Evolutionary conservation across 35 echinoderm and acorn worm genomes (phyloP).

Genomic region (Stichopus chloronotus): DNA sequence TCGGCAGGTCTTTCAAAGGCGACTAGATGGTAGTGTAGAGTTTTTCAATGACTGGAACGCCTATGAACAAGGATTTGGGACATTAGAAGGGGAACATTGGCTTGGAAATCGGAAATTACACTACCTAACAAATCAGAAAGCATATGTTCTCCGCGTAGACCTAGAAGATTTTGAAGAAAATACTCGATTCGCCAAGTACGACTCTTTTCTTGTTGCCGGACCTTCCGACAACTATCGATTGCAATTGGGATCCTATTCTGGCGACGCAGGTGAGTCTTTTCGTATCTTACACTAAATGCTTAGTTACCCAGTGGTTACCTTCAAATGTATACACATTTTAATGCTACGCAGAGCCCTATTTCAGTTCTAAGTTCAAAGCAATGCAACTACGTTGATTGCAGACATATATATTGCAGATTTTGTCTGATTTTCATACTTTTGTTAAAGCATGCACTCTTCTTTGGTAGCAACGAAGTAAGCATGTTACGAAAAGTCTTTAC

Average conservation of each 20-base stretch:
- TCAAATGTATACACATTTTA: not conserved
- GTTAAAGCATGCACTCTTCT: not conserved
- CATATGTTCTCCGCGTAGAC: not conserved
- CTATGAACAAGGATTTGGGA: conserved; percentile 42
- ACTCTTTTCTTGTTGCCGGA: not conserved
- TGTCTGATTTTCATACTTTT: not conserved
- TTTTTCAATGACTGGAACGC: conserved; percentile 14
- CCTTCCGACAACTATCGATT: not conserved
- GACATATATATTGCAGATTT: not conserved
- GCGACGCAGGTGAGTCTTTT: conserved; percentile 8
- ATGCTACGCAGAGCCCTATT: too few relatives aligned
- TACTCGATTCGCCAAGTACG: not conserved
- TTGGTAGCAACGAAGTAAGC: not conserved
- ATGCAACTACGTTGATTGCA: too few relatives aligned
- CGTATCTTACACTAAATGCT: too few relatives aligned
- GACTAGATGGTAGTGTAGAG: conserved; percentile 22
- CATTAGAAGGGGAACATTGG: conserved; percentile 31
- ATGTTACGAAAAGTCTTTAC: not conserved
- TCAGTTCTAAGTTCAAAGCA: too few relatives aligned
- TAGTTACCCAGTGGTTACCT: not conserved
- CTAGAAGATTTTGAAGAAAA: conserved; percentile 15
- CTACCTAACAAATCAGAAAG: conserved; percentile 27
- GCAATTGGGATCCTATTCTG: not conserved
- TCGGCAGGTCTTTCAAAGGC: conserved; percentile 40
- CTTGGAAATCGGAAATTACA: conserved; percentile 33